Conservation (phyloP, 2,888 invertebrate genomes). For the Acleris emargana region DNA sequence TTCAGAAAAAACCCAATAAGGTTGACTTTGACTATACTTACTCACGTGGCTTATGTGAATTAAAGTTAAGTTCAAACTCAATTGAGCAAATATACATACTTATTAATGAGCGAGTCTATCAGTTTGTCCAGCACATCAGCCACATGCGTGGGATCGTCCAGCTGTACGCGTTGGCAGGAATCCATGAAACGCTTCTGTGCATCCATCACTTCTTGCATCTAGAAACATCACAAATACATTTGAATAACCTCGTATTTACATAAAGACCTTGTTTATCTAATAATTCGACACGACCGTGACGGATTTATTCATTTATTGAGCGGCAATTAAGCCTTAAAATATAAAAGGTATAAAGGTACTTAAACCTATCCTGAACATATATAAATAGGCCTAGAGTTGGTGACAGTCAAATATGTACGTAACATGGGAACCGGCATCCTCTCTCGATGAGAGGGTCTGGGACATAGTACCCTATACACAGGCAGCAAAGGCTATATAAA, state of each 20-base stretch:
- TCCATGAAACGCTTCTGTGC: constrained; percentile 86
- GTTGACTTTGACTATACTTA: no score
- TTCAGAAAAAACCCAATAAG: no score
- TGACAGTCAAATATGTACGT: no score
- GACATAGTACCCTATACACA: no score
- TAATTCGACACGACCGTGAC: constrained; percentile 2
- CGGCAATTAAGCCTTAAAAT: no score
- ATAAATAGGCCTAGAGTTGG: no score
- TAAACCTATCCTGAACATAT: no score
- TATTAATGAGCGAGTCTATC: constrained; percentile 85
- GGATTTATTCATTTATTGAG: neutral
- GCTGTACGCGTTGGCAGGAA: constrained; percentile 86
- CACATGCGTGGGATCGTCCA: constrained; percentile 85
- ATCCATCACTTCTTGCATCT: constrained; percentile 84
- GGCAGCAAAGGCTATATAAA: no score
- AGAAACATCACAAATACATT: constrained; percentile 41
- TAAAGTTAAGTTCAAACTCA: neutral
- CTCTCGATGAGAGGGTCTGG: no score
- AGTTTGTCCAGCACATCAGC: constrained; percentile 85
- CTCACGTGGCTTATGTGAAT: no score
- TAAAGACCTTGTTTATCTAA: constrained; percentile 21
- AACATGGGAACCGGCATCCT: no score
- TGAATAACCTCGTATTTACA: constrained; percentile 11
- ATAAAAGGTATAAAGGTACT: no score
- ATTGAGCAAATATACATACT: constrained; percentile 66